Conservation (phyloP, 2,888 invertebrate genomes). For the Synanthedon vespiformis region DNA sequence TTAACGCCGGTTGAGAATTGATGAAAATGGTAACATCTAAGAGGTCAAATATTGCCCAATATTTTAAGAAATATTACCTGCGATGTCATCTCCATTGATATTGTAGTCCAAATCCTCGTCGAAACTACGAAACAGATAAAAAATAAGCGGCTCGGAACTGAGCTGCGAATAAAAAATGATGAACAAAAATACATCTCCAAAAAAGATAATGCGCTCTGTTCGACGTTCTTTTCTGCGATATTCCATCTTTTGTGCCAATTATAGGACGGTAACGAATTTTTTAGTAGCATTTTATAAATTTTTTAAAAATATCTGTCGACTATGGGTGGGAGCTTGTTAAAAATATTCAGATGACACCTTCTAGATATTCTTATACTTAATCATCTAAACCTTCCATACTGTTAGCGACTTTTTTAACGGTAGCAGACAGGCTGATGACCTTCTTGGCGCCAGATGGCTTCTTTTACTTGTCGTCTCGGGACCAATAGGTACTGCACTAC, state of each 20-base stretch:
- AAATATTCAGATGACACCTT: background rate
- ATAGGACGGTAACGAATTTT: conserved; percentile 38
- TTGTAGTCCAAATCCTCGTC: conserved; percentile 21
- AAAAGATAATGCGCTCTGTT: conserved; percentile 50
- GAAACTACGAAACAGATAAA: conserved; percentile 45
- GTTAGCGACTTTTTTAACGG: no score
- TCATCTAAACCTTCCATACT: no score
- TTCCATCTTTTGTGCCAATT: conserved; percentile 65
- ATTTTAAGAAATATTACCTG: background rate
- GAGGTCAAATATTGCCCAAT: no score
- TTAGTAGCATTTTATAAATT: conserved; percentile 17
- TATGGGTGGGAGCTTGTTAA: conserved; percentile 50
- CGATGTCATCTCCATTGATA: background rate
- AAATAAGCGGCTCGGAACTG: conserved; percentile 36
- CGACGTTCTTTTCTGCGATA: conserved; percentile 47
- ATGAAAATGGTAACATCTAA: no score
- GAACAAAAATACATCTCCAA: conserved; percentile 53
- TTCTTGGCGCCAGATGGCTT: no score
- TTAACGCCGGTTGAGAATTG: no score
- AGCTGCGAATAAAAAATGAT: conserved; percentile 45
- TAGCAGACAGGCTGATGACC: no score
- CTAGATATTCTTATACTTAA: no score
- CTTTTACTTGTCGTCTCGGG: no score
- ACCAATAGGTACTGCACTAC: no score
- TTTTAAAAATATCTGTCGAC: conserved; percentile 26